Evolutionary conservation across 2,113 vertebrate species (phyloP), one percentile per base, ranked within the genome.

Genomic region (Heteronetta atricapilla): DNA sequence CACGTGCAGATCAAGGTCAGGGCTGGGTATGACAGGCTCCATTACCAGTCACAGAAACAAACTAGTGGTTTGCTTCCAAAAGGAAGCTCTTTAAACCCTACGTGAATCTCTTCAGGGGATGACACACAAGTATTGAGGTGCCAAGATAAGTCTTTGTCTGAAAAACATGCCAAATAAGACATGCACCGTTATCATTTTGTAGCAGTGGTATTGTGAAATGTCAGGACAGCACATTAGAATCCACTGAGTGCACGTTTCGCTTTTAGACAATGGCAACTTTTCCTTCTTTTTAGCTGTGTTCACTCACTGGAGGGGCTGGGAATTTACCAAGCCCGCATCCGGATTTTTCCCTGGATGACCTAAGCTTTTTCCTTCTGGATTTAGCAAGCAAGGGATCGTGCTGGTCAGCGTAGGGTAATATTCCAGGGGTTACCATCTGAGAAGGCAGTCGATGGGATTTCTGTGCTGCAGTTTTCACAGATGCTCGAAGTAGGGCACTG

Each of bases 391-490:
- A 66, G 60, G 48, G 60, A 3, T 56, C 46, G 69, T 88, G 79
- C 79, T 55, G 59, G 46, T 46, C 63, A n/a, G 44, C 21, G 36
- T 69, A 26, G 80, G 19, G 86, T 5, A 6, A 8, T 40, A 31
- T 84, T 67, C 66, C 81, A 20, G 90, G 81, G 73, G 34, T 53
- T 74, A 8, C 73, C 63, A 0, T 29, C 52, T 44, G 88, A 34
- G 86, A 72, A 50, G 64, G 1, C 55, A 18, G 77, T 5, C 19
- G 82, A 3, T 86, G 23, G 28, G 88, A 19, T 89, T 81, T 34
- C 52, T 38, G 81, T 26, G 88, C 88, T 96, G 95, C 87, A 81
- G 85, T 93, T 93, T 90, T 80, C 92, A 40, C 81, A 60, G 75
- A 29, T 2, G 83, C 86, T 93, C 77, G 13, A 88, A 79, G 90